Percentiles rank a stretch among this genome's conserved stretches.
These are phyloP conservation scores for Arge pagana DNA, from an alignment of 2,888 invertebrate genomes.

Conservation along the genomic window DNA sequence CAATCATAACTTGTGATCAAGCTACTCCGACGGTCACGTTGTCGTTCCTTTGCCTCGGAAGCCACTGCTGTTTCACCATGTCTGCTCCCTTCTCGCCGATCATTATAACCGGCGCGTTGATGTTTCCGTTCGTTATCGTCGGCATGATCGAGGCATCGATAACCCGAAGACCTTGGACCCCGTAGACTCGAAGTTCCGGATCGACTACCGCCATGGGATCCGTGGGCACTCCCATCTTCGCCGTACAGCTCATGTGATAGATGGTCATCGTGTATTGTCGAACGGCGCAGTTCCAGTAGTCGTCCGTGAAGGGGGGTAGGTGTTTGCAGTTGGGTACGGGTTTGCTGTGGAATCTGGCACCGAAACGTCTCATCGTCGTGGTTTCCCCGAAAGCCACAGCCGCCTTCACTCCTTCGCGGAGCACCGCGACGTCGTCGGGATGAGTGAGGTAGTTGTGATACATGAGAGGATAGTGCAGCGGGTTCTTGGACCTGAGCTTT, in stretches of 20 bases:
- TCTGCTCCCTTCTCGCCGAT: constrained; percentile 86
- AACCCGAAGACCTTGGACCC: constrained; percentile 77
- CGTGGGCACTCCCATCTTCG: constrained; percentile 79
- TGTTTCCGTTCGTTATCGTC: constrained; percentile 82
- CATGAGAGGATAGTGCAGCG: constrained; percentile 80
- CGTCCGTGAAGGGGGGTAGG: constrained; percentile 75
- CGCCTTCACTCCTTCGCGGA: constrained; percentile 86
- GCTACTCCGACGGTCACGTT: constrained; percentile 22
- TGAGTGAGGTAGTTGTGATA: constrained; percentile 92
- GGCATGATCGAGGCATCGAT: constrained; percentile 91
- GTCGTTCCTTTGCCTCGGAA: constrained; percentile 43
- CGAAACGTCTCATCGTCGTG: constrained; percentile 76
- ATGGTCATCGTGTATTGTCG: constrained; percentile 87
- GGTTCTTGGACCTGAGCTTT: constrained; percentile 69
- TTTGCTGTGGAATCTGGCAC: constrained; percentile 75
- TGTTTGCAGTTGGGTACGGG: constrained; percentile 84
- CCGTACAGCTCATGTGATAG: constrained; percentile 82
- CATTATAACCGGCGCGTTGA: constrained; percentile 87
- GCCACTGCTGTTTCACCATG: constrained; percentile 76
- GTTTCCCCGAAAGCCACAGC: constrained; percentile 82
- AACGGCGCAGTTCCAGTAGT: constrained; percentile 85
- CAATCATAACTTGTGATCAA: no score
- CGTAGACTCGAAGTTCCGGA: constrained; percentile 75
- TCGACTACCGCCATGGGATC: constrained; percentile 85
- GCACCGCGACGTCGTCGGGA: constrained; percentile 79